phyloP scores from a whole-genome alignment of 1,140 invertebrate species.

The Conus ventricosus region DNA sequence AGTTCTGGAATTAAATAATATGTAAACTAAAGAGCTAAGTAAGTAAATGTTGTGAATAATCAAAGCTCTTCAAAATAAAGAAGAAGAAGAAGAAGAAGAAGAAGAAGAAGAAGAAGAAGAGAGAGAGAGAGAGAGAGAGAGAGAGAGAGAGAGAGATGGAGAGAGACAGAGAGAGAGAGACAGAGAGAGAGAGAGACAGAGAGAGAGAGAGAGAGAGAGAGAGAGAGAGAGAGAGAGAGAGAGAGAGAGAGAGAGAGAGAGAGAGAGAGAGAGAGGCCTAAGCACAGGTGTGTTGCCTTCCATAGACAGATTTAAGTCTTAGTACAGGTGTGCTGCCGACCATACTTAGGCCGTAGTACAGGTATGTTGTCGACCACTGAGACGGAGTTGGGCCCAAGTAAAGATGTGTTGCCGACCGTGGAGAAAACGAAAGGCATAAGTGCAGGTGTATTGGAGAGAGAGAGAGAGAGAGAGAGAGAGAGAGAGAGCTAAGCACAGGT shows the following conservation, averaged over 20 bases:
- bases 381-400: not conserved
- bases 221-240: constrained; percentile 19
- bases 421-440: not conserved
- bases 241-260: constrained; percentile 11
- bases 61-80: too few species aligned
- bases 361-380: not conserved
- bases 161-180: too few species aligned
- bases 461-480: not conserved
- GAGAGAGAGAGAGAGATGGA: too few species aligned
- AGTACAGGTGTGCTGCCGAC: too few species aligned
- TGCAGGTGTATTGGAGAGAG: not conserved
- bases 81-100: not conserved
- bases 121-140: not conserved
- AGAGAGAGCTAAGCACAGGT: too few species aligned
- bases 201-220: constrained; percentile 20
- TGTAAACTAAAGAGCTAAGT: too few species aligned
- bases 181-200: constrained; percentile 3
- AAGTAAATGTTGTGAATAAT: too few species aligned
- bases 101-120: constrained; percentile 14
- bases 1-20: too few species aligned
- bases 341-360: not conserved
- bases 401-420: not conserved
- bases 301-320: too few species aligned
- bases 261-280: too few species aligned
- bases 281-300: too few species aligned